A percentile compares a stretch with the other conserved stretches of the same genome.
These are phyloP conservation scores for Enteromius anoplus DNA, from an alignment of 2,797 vertebrate species.

Conservation along the genomic window DNA sequence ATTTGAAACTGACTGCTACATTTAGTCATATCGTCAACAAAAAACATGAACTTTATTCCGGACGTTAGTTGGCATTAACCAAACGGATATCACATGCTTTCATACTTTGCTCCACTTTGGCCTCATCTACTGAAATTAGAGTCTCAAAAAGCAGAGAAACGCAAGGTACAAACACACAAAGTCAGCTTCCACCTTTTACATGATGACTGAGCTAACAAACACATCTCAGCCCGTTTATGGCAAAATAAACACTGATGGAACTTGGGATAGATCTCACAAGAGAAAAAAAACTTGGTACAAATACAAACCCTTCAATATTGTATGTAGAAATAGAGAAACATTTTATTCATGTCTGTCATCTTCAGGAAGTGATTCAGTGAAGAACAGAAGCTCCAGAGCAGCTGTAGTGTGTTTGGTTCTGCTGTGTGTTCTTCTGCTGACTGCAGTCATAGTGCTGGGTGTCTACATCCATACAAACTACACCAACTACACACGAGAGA, in stretches of 20 bases:
- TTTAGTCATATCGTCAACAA: neutral
- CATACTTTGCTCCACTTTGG: no score
- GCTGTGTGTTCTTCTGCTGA: constrained; percentile 31
- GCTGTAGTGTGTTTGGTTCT: neutral
- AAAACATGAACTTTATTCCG: neutral
- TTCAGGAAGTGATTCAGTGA: neutral
- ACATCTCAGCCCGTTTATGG: neutral
- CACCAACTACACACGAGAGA: no score
- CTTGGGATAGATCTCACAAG: neutral
- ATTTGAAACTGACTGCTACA: neutral
- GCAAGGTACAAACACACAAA: neutral
- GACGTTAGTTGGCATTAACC: neutral
- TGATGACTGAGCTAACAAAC: neutral
- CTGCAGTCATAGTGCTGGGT: constrained; percentile 1
- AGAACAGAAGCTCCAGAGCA: neutral
- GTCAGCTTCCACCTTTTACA: neutral
- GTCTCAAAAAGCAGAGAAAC: neutral
- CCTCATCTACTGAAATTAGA: neutral
- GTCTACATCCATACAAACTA: neutral
- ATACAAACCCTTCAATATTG: neutral
- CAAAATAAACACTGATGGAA: neutral
- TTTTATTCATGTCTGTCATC: neutral
- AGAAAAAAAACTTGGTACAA: neutral
- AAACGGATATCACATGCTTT: neutral
- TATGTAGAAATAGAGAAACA: neutral